phyloP scores from a whole-genome alignment of 92 coral and sea anemone species.

The Plumapathes pennacea region DNA sequence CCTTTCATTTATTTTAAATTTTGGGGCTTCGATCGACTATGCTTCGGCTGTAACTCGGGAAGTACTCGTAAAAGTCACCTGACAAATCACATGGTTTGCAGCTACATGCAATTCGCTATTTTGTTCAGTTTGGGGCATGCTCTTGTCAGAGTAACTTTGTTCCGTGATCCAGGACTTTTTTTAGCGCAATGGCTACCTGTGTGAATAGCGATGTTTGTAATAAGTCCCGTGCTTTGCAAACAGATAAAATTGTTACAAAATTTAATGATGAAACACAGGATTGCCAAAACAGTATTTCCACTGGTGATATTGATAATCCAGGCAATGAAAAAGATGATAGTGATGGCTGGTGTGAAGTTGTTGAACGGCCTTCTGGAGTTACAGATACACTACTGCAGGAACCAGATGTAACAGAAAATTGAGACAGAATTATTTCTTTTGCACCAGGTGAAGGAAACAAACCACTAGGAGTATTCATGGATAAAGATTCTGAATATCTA shows the following conservation, averaged over 20 bases:
- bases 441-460: conserved; percentile 75
- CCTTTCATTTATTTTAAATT: no score
- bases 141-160: no score
- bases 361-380: conserved; percentile 51
- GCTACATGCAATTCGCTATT: no score
- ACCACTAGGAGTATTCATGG: conserved; percentile 65
- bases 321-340: conserved; percentile 6
- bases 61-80: no score
- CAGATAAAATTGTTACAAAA: background rate
- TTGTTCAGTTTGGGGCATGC: no score
- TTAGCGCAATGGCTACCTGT: no score
- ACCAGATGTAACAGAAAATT: conserved; percentile 50
- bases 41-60: no score
- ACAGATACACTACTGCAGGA: conserved; percentile 35
- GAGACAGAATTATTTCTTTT: conserved; percentile 43
- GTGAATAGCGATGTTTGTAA: no score
- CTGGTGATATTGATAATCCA: conserved; percentile 8
- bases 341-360: conserved; percentile 52
- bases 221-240: background rate
- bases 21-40: no score
- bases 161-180: no score
- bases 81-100: no score
- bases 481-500: conserved; percentile 60
- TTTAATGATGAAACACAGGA: background rate
- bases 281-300: conserved; percentile 3